Percentiles rank a stretch among this genome's conserved stretches.
These are phyloP conservation scores for Copsychus sechellarum DNA, from an alignment of 2,113 vertebrate genomes.

Conservation along the genomic window DNA sequence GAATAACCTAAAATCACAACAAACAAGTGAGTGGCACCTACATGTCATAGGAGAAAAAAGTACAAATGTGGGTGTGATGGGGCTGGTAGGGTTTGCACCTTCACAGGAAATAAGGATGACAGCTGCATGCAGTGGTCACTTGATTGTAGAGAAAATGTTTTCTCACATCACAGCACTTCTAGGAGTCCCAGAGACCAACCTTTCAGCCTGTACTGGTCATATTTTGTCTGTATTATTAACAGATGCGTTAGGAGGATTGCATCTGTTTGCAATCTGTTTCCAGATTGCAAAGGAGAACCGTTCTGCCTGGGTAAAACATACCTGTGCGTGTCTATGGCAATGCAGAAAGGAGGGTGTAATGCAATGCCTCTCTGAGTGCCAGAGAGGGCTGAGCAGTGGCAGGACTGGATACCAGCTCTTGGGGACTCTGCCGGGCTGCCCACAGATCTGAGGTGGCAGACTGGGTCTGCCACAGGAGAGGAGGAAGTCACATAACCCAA, in stretches of 20 bases:
- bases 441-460: neutral
- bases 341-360: neutral
- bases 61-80: accelerated
- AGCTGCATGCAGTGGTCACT: neutral
- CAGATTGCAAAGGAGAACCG: neutral
- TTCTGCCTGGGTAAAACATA: neutral
- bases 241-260: neutral
- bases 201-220: neutral
- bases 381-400: neutral
- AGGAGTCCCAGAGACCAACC: neutral
- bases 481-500: neutral
- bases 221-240: neutral
- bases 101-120: neutral
- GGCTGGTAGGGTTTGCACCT: neutral
- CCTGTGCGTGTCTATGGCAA: neutral
- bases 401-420: neutral
- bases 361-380: accelerated
- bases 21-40: neutral
- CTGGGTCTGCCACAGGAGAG: neutral
- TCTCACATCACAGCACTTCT: neutral
- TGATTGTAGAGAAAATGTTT: neutral
- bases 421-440: neutral
- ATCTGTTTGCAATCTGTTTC: too few species aligned
- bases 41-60: neutral
- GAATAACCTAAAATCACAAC: neutral